Conservation (phyloP, 2,113 vertebrate genomes). For the Silurus asotus region DNA sequence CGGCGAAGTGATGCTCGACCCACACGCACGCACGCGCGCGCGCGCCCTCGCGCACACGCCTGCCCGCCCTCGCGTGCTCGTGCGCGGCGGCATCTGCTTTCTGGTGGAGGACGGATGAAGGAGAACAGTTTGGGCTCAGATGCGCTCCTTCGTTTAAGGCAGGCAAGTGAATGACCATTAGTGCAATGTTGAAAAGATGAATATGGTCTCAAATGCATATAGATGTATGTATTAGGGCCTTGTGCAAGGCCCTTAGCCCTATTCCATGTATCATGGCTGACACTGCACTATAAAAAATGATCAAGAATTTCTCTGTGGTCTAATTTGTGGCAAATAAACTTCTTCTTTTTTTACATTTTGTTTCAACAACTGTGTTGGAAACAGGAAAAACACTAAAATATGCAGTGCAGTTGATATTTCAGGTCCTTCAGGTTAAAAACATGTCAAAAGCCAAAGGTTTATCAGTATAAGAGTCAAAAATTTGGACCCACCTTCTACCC, state of each 20-base stretch:
- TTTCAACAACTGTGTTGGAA: not conserved
- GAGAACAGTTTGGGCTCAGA: constrained; percentile 25
- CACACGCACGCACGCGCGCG: not conserved
- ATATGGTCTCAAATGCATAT: too few species aligned
- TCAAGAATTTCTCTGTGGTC: too few species aligned
- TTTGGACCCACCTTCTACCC: too few species aligned
- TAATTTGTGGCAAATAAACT: too few species aligned
- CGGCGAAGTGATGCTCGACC: constrained; percentile 48
- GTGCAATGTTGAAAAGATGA: not conserved
- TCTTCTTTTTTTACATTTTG: not conserved
- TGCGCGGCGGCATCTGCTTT: constrained; percentile 33
- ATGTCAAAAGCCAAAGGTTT: not conserved
- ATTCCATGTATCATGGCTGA: too few species aligned
- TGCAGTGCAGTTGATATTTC: not conserved
- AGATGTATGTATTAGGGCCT: too few species aligned
- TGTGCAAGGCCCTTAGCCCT: too few species aligned
- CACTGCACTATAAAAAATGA: too few species aligned
- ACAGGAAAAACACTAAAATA: not conserved
- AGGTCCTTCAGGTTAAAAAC: not conserved
- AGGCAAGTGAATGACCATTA: not conserved
- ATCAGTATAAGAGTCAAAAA: too few species aligned
- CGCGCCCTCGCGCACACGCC: not conserved
- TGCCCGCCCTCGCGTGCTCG: not conserved
- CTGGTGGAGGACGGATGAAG: constrained; percentile 29
- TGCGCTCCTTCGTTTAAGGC: constrained; percentile 30